A percentile compares a stretch with the other conserved stretches of the same genome.
Conservation (phyloP, 2,888 invertebrate genomes). For the Eilema depressum region DNA sequence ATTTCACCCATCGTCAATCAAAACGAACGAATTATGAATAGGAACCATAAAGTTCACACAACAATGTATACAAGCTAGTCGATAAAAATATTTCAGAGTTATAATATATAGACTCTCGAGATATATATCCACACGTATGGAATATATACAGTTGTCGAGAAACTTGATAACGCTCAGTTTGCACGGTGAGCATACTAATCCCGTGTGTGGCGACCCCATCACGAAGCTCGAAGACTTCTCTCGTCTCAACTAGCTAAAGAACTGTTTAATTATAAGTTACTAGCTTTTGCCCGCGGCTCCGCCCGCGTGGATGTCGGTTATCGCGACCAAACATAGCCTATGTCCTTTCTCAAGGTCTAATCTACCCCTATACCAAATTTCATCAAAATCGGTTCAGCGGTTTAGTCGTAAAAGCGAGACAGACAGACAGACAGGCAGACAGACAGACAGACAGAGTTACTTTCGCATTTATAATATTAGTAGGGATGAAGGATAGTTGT, state of each 20-base stretch:
- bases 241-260: not conserved
- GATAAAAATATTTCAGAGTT: not conserved
- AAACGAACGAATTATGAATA: not conserved
- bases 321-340: too few relatives aligned
- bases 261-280: slow-evolving; percentile 18
- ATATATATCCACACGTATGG: not conserved
- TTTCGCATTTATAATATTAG: too few relatives aligned
- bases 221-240: slow-evolving; percentile 5
- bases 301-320: too few relatives aligned
- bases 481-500: not conserved
- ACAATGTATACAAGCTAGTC: not conserved
- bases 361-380: too few relatives aligned
- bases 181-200: slow-evolving; percentile 40
- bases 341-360: too few relatives aligned
- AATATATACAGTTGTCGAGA: slow-evolving; percentile 17
- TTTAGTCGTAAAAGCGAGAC: too few relatives aligned
- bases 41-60: slow-evolving; percentile 1
- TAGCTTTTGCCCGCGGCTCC: too few relatives aligned
- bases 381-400: too few relatives aligned
- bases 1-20: not conserved
- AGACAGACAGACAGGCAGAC: too few relatives aligned
- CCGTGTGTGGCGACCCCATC: slow-evolving; percentile 17
- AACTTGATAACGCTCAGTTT: slow-evolving; percentile 43
- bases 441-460: too few relatives aligned
- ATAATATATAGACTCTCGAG: not conserved